Conservation (phyloP, 2,888 invertebrate genomes). For the Lasioglossum oenotherae region DNA sequence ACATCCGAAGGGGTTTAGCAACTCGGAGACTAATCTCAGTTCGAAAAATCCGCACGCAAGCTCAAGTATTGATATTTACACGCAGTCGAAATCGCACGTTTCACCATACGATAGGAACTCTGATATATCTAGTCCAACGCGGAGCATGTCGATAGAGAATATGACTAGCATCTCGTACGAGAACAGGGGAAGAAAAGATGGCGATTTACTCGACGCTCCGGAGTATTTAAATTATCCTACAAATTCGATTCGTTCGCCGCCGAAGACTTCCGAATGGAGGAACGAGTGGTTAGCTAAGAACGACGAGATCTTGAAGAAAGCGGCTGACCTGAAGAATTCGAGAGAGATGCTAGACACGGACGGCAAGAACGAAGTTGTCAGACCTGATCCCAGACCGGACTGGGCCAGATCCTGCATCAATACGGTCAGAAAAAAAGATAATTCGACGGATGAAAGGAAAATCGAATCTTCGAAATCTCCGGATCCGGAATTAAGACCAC, state of each 20-base stretch:
- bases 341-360: constrained; percentile 65
- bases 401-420: constrained; percentile 79
- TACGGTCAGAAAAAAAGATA: constrained; percentile 73
- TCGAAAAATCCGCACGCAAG: constrained; percentile 58
- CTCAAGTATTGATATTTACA: constrained; percentile 63
- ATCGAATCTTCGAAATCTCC: constrained; percentile 76
- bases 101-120: constrained; percentile 65
- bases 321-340: constrained; percentile 72
- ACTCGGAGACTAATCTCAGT: constrained; percentile 42
- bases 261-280: constrained; percentile 81
- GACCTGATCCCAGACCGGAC: constrained; percentile 78
- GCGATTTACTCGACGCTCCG: constrained; percentile 73
- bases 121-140: constrained; percentile 73
- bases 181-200: constrained; percentile 62
- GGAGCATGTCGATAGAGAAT: constrained; percentile 74
- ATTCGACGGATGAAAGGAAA: constrained; percentile 68
- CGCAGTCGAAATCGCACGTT: constrained; percentile 66
- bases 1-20: constrained; percentile 46
- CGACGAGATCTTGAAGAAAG: constrained; percentile 79
- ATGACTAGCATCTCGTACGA: constrained; percentile 61
- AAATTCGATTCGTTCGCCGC: constrained; percentile 75
- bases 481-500: constrained; percentile 78
- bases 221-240: constrained; percentile 73
- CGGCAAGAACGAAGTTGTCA: constrained; percentile 68
- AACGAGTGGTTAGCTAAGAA: constrained; percentile 82